Conservation (phyloP, 2,888 invertebrate species). For the Himalopsyche anomala region DNA sequence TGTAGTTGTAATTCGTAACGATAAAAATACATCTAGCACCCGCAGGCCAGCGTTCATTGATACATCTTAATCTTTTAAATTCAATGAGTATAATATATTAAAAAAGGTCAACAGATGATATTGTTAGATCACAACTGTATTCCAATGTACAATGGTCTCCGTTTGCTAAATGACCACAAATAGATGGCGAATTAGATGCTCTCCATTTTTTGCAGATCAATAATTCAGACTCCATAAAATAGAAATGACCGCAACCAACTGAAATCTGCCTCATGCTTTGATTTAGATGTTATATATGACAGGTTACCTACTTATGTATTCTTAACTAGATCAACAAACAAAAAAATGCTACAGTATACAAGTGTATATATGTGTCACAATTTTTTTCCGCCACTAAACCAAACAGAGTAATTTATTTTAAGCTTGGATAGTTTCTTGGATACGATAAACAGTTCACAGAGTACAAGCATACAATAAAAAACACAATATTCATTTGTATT, state of each 20-base stretch:
- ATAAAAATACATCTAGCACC: not conserved
- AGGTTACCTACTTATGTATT: not conserved
- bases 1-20: conserved; percentile 7
- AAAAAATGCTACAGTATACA: not conserved
- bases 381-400: too few relatives aligned
- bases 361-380: not conserved
- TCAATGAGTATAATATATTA: not conserved
- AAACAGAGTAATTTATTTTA: too few relatives aligned
- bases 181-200: not conserved
- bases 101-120: conserved; percentile 23
- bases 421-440: too few relatives aligned
- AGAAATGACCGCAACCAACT: not conserved
- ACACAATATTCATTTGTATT: too few relatives aligned
- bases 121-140: not conserved
- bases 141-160: not conserved
- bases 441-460: too few relatives aligned
- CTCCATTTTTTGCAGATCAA: not conserved
- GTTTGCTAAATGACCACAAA: conserved; percentile 18
- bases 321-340: not conserved
- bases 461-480: too few relatives aligned
- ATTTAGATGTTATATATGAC: not conserved
- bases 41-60: not conserved
- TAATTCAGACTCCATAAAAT: not conserved
- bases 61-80: not conserved
- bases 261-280: not conserved